phyloP scores from a whole-genome alignment of 1,140 invertebrate species.

The Drosophila nannoptera region DNA sequence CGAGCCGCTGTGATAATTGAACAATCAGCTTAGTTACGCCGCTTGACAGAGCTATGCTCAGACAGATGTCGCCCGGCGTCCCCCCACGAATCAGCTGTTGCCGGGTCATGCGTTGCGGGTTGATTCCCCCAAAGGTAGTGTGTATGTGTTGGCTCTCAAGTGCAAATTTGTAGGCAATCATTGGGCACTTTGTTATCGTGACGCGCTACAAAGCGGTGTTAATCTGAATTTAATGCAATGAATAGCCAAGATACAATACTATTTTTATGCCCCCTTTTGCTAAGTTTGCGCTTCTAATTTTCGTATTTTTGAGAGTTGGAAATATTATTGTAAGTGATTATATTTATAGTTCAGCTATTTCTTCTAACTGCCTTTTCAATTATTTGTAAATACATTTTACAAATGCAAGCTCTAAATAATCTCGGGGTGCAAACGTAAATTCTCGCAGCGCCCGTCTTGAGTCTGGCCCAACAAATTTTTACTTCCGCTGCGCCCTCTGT shows the following conservation, averaged over 20 bases:
- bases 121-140: neutral
- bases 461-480: too few relatives aligned
- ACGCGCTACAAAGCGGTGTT: conserved; percentile 27
- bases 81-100: neutral
- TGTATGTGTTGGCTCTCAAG: conserved; percentile 28
- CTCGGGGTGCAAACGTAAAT: too few relatives aligned
- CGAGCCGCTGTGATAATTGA: conserved; percentile 68
- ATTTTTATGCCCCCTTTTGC: conserved; percentile 41
- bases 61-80: neutral
- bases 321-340: conserved; percentile 27
- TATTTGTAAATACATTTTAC: too few relatives aligned
- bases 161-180: conserved; percentile 73
- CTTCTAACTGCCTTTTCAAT: too few relatives aligned
- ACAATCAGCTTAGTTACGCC: conserved; percentile 68
- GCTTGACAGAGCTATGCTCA: conserved; percentile 36
- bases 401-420: too few relatives aligned
- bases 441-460: too few relatives aligned
- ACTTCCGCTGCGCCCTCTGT: too few relatives aligned
- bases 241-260: conserved; percentile 4
- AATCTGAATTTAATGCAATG: conserved; percentile 44
- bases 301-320: conserved; percentile 35
- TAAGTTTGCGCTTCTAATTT: conserved; percentile 48
- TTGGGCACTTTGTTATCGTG: conserved; percentile 29
- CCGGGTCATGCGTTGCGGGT: conserved; percentile 7
- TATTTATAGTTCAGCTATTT: neutral